phyloP scores from a whole-genome alignment of 2,888 invertebrate genomes.

The Periphyllus acericola region DNA sequence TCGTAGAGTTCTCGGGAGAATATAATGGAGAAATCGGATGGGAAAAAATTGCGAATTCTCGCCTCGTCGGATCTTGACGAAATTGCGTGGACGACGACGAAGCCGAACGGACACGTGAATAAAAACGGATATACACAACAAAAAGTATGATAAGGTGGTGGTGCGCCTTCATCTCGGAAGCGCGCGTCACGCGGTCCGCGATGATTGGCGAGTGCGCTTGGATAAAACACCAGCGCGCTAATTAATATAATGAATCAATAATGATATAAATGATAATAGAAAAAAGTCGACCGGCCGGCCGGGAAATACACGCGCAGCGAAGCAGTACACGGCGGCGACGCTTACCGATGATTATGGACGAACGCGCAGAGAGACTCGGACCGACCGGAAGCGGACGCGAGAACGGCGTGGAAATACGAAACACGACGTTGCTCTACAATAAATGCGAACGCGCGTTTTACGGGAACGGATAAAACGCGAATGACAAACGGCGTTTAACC shows the following conservation, averaged over 20 bases:
- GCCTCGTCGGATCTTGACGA: neutral
- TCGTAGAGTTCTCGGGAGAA: no score
- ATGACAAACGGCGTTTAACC: neutral
- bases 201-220: conserved; percentile 12
- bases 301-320: neutral
- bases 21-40: neutral
- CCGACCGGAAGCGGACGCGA: conserved; percentile 62
- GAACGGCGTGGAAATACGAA: conserved; percentile 38
- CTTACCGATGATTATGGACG: conserved; percentile 62
- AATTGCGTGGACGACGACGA: neutral
- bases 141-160: conserved; percentile 23
- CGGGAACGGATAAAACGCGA: neutral
- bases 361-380: conserved; percentile 62
- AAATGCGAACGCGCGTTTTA: no score
- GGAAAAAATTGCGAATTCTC: neutral
- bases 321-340: neutral
- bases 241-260: neutral
- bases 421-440: no score
- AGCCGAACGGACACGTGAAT: neutral
- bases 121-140: neutral
- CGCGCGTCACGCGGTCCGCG: conserved; percentile 37
- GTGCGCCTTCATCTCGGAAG: neutral
- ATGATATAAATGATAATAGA: neutral
- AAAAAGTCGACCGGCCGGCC: neutral
- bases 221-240: neutral